phyloP scores from a whole-genome alignment of 2,888 invertebrate species.

The Lysandra bellargus region DNA sequence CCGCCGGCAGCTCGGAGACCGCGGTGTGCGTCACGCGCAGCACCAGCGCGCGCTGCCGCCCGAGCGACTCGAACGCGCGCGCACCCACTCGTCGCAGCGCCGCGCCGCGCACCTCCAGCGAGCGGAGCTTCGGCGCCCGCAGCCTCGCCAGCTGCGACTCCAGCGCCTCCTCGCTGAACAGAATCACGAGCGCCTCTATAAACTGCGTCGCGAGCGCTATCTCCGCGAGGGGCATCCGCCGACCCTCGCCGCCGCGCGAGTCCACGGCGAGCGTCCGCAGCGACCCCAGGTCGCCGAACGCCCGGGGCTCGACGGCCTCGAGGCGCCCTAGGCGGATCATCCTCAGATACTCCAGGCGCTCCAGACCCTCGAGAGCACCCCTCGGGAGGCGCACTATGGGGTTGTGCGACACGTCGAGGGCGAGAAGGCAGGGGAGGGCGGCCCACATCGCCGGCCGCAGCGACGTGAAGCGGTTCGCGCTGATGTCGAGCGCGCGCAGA shows the following conservation, averaged over 20 bases:
- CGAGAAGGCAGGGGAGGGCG: constrained; percentile 82
- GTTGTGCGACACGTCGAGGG: constrained; percentile 88
- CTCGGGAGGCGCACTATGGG: constrained; percentile 85
- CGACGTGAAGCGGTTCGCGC: constrained; percentile 84
- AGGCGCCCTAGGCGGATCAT: constrained; percentile 84
- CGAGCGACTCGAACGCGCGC: constrained; percentile 85
- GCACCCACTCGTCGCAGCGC: constrained; percentile 84
- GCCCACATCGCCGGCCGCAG: constrained; percentile 85
- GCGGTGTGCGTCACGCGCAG: constrained; percentile 86
- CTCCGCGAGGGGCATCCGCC: constrained; percentile 61
- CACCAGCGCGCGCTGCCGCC: constrained; percentile 84
- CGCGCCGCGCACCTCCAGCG: constrained; percentile 87
- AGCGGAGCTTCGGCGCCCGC: constrained; percentile 86
- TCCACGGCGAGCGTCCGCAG: constrained; percentile 84
- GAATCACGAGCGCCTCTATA: constrained; percentile 65
- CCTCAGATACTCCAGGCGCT: constrained; percentile 84
- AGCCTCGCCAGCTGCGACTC: constrained; percentile 85
- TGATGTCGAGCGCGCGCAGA: constrained; percentile 84
- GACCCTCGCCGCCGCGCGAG: constrained; percentile 82
- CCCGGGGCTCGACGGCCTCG: constrained; percentile 85
- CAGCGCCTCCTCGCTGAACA: constrained; percentile 83
- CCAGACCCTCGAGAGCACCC: constrained; percentile 83
- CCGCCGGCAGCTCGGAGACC: constrained; percentile 86
- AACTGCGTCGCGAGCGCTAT: constrained; percentile 47
- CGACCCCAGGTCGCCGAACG: constrained; percentile 82